These are phyloP conservation scores for Anseranas semipalmata DNA, from an alignment of 2,113 vertebrate genomes.

Conservation along the genomic window DNA sequence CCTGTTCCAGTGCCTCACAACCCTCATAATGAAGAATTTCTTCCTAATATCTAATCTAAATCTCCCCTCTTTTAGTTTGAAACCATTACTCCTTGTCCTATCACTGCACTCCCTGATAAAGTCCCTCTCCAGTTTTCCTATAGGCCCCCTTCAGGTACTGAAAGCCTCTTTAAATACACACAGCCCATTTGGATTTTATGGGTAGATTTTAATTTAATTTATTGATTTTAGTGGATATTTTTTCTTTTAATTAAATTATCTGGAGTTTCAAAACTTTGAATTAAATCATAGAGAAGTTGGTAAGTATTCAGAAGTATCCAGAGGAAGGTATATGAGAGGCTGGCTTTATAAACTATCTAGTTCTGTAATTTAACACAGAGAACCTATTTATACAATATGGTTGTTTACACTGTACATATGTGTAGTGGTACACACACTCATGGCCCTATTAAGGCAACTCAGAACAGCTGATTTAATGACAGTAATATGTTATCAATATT, in stretches of 20 bases:
- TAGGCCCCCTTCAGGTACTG: no score
- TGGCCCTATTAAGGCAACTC: not conserved
- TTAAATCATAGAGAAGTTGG: not conserved
- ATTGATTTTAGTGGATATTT: not conserved
- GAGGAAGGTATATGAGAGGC: not conserved
- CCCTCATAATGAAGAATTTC: no score
- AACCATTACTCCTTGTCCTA: no score
- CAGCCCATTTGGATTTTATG: not conserved
- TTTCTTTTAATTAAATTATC: not conserved
- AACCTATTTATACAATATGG: not conserved
- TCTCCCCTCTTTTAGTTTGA: no score
- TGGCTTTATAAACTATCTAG: not conserved
- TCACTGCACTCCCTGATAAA: no score
- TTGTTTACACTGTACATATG: not conserved
- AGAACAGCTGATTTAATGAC: not conserved
- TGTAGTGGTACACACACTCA: not conserved
- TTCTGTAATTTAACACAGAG: not conserved
- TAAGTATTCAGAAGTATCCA: not conserved
- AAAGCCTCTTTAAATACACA: not conserved
- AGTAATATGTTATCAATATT: not conserved
- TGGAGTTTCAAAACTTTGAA: not conserved
- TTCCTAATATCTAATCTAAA: no score
- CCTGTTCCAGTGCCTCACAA: no score
- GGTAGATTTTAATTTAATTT: not conserved
- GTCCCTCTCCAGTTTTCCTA: no score